Base-by-base conservation (phyloP, 64 coral and sea anemone genomes). In the Pocillopora damicornis region DNA sequence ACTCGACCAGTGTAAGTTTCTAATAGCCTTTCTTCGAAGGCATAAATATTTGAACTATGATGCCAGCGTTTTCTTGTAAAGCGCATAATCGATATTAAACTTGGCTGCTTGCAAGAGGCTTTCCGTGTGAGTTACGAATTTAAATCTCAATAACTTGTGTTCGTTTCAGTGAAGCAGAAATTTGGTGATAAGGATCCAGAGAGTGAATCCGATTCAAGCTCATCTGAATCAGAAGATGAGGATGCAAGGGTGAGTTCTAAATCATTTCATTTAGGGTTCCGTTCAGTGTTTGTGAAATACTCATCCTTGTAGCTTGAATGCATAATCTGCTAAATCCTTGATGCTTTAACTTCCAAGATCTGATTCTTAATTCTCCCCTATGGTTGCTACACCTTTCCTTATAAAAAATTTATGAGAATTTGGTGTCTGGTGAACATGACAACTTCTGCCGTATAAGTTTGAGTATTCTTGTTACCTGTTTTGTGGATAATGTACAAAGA, bases 161-260 rank as follows among this genome's bases (percentile, higher is more conserved):
- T 63, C 15, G 38, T 71, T 89, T 11, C 56, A 99, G 97, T 99
- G 23, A 99, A 90, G 88, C 84, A 91, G 35, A 99, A 95, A 86
- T 99, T 95, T 93, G 97, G 93, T 11, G 90, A 95, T 35, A 80
- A 58, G 23, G 57, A 25, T 80, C 11, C 79, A 89, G 60, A 60
- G 60, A 73, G 45, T n/a, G 93, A 91, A 37, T 88, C 88, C 22
- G 87, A 87, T 18, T 94, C 93, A 17, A 98, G 87, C 34, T 90
- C 96, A n/a, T 95, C 90, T 22, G 96, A 99, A 89, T 87, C 93
- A 74, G 97, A 99, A 73, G 97, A 99, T 80, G 97, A 99, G 13
- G 79, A 99, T 88, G 97, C 93, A 22, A 87, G 91, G 79, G 97
- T 99, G 88, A 34, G 73, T 80, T 76, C 18, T 5, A 3, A 36